These are phyloP conservation scores for Atethmia centrago DNA, from an alignment of 2,888 invertebrate genomes.

Conservation along the genomic window DNA sequence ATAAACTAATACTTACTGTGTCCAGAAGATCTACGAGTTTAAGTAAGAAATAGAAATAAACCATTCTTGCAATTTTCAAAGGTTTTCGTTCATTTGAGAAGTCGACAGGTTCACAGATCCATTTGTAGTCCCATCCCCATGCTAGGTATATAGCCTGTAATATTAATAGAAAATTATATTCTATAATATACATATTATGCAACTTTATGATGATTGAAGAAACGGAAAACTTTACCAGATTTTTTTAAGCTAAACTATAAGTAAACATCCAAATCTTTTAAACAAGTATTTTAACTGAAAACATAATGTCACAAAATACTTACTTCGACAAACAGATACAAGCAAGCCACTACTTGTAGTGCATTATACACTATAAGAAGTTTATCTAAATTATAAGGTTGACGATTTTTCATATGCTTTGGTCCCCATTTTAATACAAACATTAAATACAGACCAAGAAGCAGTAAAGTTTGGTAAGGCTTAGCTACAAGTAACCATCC, in stretches of 20 bases:
- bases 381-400: constrained; percentile 92
- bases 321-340: constrained; percentile 89
- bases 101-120: constrained; percentile 85
- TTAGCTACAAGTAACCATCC: constrained; percentile 92
- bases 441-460: constrained; percentile 92
- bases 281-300: background rate
- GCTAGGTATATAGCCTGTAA: constrained; percentile 73
- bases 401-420: constrained; percentile 92
- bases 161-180: background rate
- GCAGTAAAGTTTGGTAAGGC: constrained; percentile 90
- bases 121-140: constrained; percentile 87
- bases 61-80: constrained; percentile 62
- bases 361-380: constrained; percentile 93
- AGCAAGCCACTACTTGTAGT: constrained; percentile 91
- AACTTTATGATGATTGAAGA: background rate
- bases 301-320: constrained; percentile 62
- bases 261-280: background rate
- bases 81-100: constrained; percentile 68
- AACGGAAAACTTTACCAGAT: background rate
- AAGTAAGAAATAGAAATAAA: constrained; percentile 76
- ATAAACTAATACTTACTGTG: constrained; percentile 77
- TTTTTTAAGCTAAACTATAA: background rate
- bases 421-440: constrained; percentile 94
- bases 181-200: background rate
- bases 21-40: constrained; percentile 83